Conservation (phyloP, 2,113 vertebrate genomes). For the Columba janthina region DNA sequence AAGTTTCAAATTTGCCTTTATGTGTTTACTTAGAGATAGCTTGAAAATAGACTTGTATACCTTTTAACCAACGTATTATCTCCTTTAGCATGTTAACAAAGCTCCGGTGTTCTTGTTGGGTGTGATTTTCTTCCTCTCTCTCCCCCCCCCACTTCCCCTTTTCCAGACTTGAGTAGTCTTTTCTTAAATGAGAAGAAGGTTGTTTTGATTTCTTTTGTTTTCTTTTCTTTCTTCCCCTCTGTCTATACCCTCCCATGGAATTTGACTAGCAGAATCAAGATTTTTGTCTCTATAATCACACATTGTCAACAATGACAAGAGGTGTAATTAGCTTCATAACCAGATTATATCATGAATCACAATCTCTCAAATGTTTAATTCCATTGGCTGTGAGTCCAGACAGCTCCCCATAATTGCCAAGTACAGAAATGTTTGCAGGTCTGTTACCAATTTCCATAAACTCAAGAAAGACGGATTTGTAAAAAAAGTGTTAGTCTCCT, state of each 20-base stretch:
- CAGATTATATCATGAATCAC: conserved; percentile 14
- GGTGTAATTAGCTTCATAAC: conserved; percentile 49
- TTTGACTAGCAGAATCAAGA: background rate
- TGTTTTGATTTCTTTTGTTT: conserved; percentile 3
- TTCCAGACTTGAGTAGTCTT: background rate
- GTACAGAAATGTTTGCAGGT: background rate
- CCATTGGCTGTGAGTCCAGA: conserved; percentile 14
- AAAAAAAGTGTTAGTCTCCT: background rate
- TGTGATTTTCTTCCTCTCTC: background rate
- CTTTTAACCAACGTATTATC: background rate
- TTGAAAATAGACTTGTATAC: background rate
- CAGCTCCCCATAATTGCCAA: background rate
- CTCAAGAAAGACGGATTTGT: background rate
- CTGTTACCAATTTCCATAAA: conserved; percentile 8
- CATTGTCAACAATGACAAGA: conserved; percentile 5
- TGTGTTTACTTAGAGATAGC: background rate
- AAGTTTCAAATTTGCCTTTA: background rate
- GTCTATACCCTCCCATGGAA: background rate
- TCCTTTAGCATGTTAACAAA: background rate
- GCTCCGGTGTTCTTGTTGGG: background rate
- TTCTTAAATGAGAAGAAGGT: background rate
- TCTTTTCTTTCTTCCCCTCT: background rate
- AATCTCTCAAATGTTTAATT: conserved; percentile 6
- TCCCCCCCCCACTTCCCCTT: background rate
- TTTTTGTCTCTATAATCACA: conserved; percentile 43